Evolutionary conservation across 2,797 vertebrate species (phyloP), one percentile per base, ranked within the genome.

Genomic region (Arremon aurantiirostris): DNA sequence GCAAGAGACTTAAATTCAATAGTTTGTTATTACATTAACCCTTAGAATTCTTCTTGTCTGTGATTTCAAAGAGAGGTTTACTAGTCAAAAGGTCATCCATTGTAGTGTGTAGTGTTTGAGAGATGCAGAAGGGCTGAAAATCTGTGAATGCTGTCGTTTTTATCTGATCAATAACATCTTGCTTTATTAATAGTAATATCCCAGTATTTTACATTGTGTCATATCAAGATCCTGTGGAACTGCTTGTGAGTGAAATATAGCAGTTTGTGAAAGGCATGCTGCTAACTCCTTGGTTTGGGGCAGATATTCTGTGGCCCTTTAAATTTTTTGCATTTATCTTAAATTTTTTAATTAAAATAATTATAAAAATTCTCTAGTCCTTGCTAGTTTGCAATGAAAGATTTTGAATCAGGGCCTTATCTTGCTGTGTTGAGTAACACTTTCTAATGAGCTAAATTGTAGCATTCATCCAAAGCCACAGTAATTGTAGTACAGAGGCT

Each of bases 21-120:
- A 83, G 82, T 92, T 89, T 72, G 57, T 80, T 93, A 83, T 86
- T 92, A 56, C 61, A 44, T 88, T 97, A 93, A 95, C 65, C 69
- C 82, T 56, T 55, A 75, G 50, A 85, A 61, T 87, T 93, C 56
- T 87, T 95, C 80, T 84, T 77, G n/a, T 78, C 89, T 86, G n/a
- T 86, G 69, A 59, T 93, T 95, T 81, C 65, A 86, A n/a, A 86
- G 34, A 65, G 89, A 66, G 19, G 47, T 83, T 83, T 87, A 27
- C 47, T 78, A 59, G 52, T 75, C 68, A 63, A 81, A 94, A 95
- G 72, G 53, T 92, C 76, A 83, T 82, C 57, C 32, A 83, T 60
- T 7, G 1, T 72, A 75, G 44, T 0, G 0, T 49, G 14, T 44
- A 66, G 30, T 72, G 28, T 41, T 55, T 73, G 37, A 87, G 71